Evolutionary conservation across 2,888 invertebrate genomes (phyloP).

Genomic region (Lydus trimaculatus): DNA sequence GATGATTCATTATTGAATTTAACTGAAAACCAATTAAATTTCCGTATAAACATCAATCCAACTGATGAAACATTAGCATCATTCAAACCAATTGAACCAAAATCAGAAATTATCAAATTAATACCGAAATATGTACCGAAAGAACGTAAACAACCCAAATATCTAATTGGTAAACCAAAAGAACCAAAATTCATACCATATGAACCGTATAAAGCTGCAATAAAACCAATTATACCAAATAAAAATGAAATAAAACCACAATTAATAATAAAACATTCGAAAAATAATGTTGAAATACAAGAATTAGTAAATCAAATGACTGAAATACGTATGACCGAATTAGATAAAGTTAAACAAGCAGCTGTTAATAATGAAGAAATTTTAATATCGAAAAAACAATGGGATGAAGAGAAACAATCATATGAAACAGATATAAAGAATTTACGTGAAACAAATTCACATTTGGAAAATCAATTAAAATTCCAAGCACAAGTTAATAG

Average conservation of each 20-base stretch:
- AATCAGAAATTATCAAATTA: constrained; percentile 66
- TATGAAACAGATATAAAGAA: constrained; percentile 70
- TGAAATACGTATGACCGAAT: constrained; percentile 70
- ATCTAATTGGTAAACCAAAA: constrained; percentile 64
- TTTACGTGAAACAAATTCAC: constrained; percentile 72
- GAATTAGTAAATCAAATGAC: constrained; percentile 76
- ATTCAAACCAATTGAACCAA: constrained; percentile 58
- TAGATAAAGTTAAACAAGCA: constrained; percentile 63
- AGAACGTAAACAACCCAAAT: constrained; percentile 65
- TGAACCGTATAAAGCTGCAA: constrained; percentile 87
- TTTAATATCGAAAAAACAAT: constrained; percentile 52
- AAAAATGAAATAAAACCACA: constrained; percentile 55
- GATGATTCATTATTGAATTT: constrained; percentile 40
- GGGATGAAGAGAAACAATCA: constrained; percentile 62
- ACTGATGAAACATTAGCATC: constrained; percentile 50
- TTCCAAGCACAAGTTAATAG: constrained; percentile 87
- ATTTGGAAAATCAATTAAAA: constrained; percentile 81
- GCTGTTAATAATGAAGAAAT: constrained; percentile 58
- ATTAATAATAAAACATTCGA: constrained; percentile 52
- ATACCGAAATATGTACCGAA: constrained; percentile 69
- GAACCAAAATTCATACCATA: constrained; percentile 88
- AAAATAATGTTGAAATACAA: constrained; percentile 63
- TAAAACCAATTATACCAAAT: constrained; percentile 75
- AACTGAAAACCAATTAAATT: constrained; percentile 38
- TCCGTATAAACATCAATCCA: constrained; percentile 30